A percentile compares a stretch with the other conserved stretches of the same genome.
phyloP scores from a whole-genome alignment of 2,797 vertebrate genomes.

The Luscinia luscinia region DNA sequence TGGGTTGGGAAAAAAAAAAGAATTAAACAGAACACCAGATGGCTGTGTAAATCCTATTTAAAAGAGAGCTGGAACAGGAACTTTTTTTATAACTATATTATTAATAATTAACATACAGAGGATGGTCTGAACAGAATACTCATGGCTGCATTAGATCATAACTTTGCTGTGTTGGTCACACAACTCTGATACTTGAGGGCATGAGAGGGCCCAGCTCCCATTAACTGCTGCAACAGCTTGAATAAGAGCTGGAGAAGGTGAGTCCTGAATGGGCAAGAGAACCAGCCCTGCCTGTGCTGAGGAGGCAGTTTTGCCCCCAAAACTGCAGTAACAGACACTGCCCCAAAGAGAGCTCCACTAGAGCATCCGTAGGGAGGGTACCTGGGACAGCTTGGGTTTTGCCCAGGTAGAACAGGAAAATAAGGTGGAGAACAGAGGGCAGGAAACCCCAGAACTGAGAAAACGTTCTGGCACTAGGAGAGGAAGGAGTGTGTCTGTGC shows the following conservation, averaged over 20 bases:
- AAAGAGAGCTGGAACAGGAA: slow-evolving; percentile 69
- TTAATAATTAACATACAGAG: slow-evolving; percentile 78
- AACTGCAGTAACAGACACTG: background rate
- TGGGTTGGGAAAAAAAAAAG: slow-evolving; percentile 13
- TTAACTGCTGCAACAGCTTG: slow-evolving; percentile 9
- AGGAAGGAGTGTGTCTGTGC: too few species aligned
- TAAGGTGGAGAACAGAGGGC: background rate
- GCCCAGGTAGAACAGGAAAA: background rate
- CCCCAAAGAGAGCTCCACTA: background rate
- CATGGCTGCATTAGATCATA: slow-evolving; percentile 60
- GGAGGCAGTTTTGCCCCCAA: background rate
- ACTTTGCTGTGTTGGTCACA: slow-evolving; percentile 36
- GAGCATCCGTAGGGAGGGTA: background rate
- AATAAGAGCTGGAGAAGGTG: background rate
- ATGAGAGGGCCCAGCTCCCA: background rate
- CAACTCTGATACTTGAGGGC: background rate
- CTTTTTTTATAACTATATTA: slow-evolving; percentile 73
- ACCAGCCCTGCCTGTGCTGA: background rate
- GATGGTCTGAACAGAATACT: slow-evolving; percentile 66
- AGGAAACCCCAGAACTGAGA: background rate
- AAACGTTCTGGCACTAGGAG: background rate
- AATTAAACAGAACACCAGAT: slow-evolving; percentile 75
- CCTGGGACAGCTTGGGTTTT: background rate
- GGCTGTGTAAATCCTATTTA: slow-evolving; percentile 77
- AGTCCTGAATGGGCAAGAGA: background rate